Conservation (phyloP, 2,888 invertebrate genomes). For the Isoperla grammatica region DNA sequence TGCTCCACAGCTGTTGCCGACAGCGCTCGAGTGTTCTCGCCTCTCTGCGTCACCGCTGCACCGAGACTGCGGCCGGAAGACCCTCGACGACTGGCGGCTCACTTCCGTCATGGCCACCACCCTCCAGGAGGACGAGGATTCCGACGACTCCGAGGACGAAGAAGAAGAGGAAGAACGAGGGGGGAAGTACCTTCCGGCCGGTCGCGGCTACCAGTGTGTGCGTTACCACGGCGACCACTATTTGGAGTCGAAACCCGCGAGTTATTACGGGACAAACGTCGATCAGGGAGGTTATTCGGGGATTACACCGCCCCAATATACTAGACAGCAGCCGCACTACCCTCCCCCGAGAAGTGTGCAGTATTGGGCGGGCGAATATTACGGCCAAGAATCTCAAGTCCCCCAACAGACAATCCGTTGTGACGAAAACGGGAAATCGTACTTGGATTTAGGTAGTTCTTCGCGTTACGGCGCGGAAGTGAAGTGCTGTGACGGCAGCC, state of each 20-base stretch:
- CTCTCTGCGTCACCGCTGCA: neutral
- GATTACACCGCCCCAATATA: conserved; percentile 23
- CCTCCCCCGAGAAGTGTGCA: conserved; percentile 46
- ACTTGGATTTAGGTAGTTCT: conserved; percentile 69
- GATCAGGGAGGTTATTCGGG: conserved; percentile 23
- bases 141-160: conserved; percentile 53
- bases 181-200: conserved; percentile 49
- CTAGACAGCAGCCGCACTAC: conserved; percentile 25
- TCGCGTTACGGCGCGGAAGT: conserved; percentile 45
- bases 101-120: conserved; percentile 41
- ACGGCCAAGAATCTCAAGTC: conserved; percentile 40
- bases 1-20: neutral
- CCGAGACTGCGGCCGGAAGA: neutral
- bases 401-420: conserved; percentile 74
- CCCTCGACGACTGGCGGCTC: conserved; percentile 24
- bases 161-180: conserved; percentile 38
- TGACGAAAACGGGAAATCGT: conserved; percentile 86
- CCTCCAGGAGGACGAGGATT: conserved; percentile 54
- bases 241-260: conserved; percentile 22
- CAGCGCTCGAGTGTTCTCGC: neutral
- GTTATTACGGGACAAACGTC: conserved; percentile 24
- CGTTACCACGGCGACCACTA: conserved; percentile 27
- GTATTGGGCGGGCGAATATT: conserved; percentile 38
- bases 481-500: conserved; percentile 65
- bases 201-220: conserved; percentile 36